A percentile compares a stretch with the other conserved stretches of the same genome.
Conservation (phyloP, 2,888 invertebrate genomes). For the Amphipoea oculea region DNA sequence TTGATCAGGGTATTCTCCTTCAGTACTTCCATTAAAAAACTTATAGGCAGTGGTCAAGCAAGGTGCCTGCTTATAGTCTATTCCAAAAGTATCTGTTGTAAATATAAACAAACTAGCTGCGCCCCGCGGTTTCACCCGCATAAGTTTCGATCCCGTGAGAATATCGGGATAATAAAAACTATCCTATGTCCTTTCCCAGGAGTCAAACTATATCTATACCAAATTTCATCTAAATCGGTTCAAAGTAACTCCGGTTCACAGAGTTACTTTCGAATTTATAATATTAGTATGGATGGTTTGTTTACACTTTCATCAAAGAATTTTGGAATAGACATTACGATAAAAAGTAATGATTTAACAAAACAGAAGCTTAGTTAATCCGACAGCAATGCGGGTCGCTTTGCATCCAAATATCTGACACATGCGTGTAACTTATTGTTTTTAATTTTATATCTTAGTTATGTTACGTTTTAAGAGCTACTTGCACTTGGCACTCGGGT, state of each 20-base stretch:
- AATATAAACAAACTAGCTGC: not conserved
- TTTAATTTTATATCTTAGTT: constrained; percentile 59
- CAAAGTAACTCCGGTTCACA: no score
- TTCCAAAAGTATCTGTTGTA: not conserved
- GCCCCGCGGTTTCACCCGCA: no score
- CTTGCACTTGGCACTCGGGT: constrained; percentile 37
- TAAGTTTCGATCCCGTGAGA: no score
- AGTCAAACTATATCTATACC: no score
- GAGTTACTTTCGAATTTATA: no score
- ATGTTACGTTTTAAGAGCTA: constrained; percentile 43
- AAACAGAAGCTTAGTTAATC: constrained; percentile 14
- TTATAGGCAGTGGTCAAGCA: constrained; percentile 30
- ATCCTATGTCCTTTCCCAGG: no score
- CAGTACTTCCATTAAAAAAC: constrained; percentile 30
- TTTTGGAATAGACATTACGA: not conserved
- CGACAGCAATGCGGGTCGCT: constrained; percentile 11
- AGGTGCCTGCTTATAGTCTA: not conserved
- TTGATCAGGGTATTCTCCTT: not conserved
- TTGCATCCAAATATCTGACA: constrained; percentile 49
- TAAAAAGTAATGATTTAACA: constrained; percentile 25
- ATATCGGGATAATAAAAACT: no score
- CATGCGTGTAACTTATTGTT: constrained; percentile 52
- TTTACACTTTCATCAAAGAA: not conserved
- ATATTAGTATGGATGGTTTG: not conserved
- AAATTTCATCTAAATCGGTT: no score